These are phyloP conservation scores for Clavelina lepadiformis DNA, from an alignment of 23 tunicate genomes.

Conservation along the genomic window DNA sequence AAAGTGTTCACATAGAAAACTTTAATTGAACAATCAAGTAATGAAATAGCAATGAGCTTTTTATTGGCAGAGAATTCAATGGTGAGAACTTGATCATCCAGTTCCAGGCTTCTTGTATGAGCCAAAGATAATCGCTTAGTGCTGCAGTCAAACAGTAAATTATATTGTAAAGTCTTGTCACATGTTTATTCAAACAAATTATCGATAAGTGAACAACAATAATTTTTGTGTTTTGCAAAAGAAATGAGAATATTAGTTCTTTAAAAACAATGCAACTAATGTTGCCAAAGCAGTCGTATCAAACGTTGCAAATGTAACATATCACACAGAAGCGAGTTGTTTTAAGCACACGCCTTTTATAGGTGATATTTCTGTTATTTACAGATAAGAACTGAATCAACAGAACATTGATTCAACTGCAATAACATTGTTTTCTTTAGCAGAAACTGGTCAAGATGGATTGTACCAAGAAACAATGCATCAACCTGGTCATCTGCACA, in stretches of 20 bases:
- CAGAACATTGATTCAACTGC: no score
- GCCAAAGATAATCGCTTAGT: conserved; percentile 33
- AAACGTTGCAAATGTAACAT: no score
- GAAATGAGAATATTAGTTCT: no score
- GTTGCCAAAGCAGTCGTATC: no score
- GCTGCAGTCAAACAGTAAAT: neutral
- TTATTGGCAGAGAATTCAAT: conserved; percentile 59
- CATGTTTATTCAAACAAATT: no score
- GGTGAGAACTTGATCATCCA: conserved; percentile 74
- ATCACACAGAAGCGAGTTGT: no score
- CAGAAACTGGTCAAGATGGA: conserved; percentile 12
- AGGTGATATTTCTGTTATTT: no score
- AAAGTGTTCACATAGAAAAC: conserved; percentile 75
- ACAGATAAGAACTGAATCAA: no score
- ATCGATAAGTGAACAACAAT: no score
- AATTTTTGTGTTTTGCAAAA: no score
- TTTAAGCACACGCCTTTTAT: no score
- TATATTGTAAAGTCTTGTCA: neutral
- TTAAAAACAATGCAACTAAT: no score
- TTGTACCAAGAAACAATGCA: neutral
- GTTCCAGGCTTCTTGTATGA: conserved; percentile 68
- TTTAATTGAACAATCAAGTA: conserved; percentile 74
- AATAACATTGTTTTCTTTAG: neutral
- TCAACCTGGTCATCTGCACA: conserved; percentile 20
- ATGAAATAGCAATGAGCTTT: conserved; percentile 64